These are phyloP conservation scores for Chelidonichthys spinosus DNA, from an alignment of 2,797 vertebrate species.

Conservation along the genomic window DNA sequence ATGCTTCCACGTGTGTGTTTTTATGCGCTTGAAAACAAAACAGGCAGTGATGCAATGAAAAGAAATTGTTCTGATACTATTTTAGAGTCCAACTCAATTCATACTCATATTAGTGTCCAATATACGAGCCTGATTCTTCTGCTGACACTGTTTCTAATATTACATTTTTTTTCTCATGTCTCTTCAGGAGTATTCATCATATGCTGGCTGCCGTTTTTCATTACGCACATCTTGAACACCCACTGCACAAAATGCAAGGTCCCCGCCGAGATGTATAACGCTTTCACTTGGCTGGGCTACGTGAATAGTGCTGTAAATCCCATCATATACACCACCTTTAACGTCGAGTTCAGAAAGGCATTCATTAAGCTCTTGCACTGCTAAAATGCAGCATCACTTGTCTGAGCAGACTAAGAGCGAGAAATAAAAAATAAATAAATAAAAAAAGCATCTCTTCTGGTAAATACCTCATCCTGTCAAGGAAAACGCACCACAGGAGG, in stretches of 20 bases:
- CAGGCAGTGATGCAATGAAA: constrained; percentile 58
- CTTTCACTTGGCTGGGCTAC: constrained; percentile 98
- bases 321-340: constrained; percentile 99
- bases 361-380: constrained; percentile 99
- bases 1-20: constrained; percentile 18
- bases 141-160: constrained; percentile 30
- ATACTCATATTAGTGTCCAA: constrained; percentile 8
- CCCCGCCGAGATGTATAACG: constrained; percentile 93
- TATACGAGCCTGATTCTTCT: not conserved
- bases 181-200: constrained; percentile 97
- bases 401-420: constrained; percentile 50
- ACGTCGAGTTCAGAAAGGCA: constrained; percentile 97
- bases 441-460: constrained; percentile 35
- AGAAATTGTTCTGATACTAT: constrained; percentile 31
- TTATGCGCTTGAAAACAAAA: constrained; percentile 36
- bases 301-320: constrained; percentile 99
- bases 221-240: constrained; percentile 98
- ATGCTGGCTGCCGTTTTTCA: constrained; percentile 99
- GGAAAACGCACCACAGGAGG: constrained; percentile 59
- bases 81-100: constrained; percentile 4
- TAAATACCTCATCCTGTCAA: constrained; percentile 78
- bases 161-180: constrained; percentile 21
- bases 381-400: constrained; percentile 72
- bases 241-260: constrained; percentile 94
- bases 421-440: constrained; percentile 30